These are phyloP conservation scores for Agrypnia vestita DNA, from an alignment of 1,140 invertebrate species.

Conservation along the genomic window DNA sequence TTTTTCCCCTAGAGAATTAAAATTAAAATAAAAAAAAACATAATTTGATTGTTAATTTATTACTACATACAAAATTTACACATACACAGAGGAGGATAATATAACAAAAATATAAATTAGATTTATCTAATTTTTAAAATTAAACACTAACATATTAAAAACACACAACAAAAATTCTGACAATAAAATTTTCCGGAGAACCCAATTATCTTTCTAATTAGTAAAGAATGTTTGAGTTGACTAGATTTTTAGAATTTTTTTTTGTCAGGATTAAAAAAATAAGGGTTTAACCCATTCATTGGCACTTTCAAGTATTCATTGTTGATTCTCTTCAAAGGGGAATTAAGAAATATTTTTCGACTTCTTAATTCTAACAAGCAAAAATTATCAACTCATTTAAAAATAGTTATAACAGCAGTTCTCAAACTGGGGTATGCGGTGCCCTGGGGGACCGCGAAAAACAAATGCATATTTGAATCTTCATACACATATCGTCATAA, in stretches of 20 bases:
- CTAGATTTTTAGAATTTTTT: constrained; percentile 42
- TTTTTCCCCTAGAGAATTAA: not conserved
- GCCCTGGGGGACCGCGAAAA: too few species aligned
- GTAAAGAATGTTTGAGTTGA: constrained; percentile 40
- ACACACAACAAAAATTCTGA: not conserved
- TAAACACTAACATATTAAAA: not conserved
- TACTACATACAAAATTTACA: too few species aligned
- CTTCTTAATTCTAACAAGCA: constrained; percentile 24
- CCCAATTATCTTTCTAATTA: constrained; percentile 28
- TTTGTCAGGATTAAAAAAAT: constrained; percentile 8
- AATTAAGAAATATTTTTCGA: constrained; percentile 2
- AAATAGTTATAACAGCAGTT: too few species aligned
- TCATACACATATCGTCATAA: too few species aligned
- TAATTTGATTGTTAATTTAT: too few species aligned
- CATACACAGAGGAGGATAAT: too few species aligned
- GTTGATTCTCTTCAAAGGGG: not conserved
- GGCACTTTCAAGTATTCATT: constrained; percentile 35
- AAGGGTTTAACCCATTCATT: constrained; percentile 16
- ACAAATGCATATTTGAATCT: too few species aligned
- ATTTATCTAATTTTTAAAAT: constrained; percentile 3
- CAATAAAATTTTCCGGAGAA: constrained; percentile 19
- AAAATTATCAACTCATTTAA: constrained; percentile 8
- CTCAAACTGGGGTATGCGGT: too few species aligned
- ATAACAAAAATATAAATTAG: not conserved
- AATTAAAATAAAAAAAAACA: constrained; percentile 3